Evolutionary conservation across 2,797 vertebrate species (phyloP).

Genomic region (Scolopax rusticola): DNA sequence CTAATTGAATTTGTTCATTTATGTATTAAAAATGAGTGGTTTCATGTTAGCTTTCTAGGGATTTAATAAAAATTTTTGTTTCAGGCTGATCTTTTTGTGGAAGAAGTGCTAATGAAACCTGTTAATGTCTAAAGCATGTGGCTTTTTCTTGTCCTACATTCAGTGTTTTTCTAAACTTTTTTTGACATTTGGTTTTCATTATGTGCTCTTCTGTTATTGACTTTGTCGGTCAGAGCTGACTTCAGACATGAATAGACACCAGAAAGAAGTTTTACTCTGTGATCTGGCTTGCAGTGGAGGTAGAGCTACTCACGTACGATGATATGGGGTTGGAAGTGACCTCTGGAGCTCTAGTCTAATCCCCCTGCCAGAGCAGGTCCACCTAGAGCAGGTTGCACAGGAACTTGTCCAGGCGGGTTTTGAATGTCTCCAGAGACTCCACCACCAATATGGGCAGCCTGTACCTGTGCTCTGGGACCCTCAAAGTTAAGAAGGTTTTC

Average conservation of each 20-base stretch:
- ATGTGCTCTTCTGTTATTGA: background rate
- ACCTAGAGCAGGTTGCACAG: no score
- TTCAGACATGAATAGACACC: background rate
- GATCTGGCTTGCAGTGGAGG: background rate
- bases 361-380: no score
- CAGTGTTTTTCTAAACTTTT: background rate
- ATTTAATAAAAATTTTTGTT: background rate
- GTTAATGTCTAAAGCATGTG: background rate
- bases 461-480: no score
- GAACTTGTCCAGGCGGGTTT: no score
- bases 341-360: no score
- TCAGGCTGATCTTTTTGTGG: background rate
- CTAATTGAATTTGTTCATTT: background rate
- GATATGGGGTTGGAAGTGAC: no score
- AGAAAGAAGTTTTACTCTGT: background rate
- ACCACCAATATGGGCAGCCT: no score
- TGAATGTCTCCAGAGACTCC: no score
- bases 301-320: background rate
- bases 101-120: slow-evolving; percentile 20
- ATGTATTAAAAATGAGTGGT: background rate
- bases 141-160: background rate
- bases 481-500: no score
- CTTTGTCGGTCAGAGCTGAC: background rate
- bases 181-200: slow-evolving; percentile 36
- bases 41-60: background rate